phyloP scores from a whole-genome alignment of 2,113 vertebrate species.

The Pungitius pungitius region DNA sequence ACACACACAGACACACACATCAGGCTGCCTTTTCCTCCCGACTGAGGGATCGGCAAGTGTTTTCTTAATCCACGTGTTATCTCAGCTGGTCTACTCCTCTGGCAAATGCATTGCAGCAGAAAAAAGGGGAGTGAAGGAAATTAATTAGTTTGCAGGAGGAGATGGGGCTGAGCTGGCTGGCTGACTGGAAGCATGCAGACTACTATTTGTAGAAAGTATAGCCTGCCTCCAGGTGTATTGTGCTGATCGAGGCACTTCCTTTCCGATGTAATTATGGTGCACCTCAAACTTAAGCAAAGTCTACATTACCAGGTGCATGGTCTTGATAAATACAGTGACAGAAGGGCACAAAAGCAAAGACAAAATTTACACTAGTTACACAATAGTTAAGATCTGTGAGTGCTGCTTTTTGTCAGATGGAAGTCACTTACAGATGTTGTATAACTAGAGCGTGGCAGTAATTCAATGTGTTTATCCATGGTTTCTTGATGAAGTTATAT shows the following conservation, averaged over 20 bases:
- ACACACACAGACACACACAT: not conserved
- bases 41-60: conserved; percentile 30
- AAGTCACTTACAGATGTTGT: not conserved
- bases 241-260: not conserved
- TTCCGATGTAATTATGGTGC: conserved; percentile 32
- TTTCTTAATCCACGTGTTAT: conserved; percentile 54
- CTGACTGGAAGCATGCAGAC: conserved; percentile 19
- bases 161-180: conserved; percentile 10
- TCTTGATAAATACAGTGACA: conserved; percentile 38
- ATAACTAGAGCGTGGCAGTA: not conserved
- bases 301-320: conserved; percentile 28
- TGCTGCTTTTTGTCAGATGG: not conserved
- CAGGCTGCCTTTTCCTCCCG: too few relatives aligned
- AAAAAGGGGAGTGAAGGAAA: conserved; percentile 33
- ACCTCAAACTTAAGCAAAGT: conserved; percentile 25
- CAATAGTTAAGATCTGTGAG: not conserved
- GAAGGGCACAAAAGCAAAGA: not conserved
- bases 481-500: too few relatives aligned
- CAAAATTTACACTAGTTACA: not conserved
- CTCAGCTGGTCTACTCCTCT: conserved; percentile 49
- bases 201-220: conserved; percentile 35
- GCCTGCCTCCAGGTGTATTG: conserved; percentile 25
- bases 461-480: too few relatives aligned
- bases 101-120: conserved; percentile 39
- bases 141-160: conserved; percentile 46